A percentile compares a stretch with the other conserved stretches of the same genome.
Conservation (phyloP, 2,113 vertebrate species). For the Colaptes auratus region DNA sequence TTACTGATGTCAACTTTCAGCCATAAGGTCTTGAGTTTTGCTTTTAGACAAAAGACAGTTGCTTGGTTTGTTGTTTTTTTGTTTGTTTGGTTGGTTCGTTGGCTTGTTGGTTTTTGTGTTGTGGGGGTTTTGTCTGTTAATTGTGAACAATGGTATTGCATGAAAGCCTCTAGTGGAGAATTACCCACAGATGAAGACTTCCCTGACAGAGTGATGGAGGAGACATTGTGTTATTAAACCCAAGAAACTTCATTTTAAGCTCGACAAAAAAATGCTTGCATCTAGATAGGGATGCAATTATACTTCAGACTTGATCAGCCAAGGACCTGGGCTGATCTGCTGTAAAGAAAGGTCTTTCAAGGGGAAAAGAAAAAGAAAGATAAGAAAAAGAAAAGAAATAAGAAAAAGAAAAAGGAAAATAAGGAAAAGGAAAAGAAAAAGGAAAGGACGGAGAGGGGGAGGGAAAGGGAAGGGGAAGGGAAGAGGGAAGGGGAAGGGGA, state of each 20-base stretch:
- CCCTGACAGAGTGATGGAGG: not conserved
- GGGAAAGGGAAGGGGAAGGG: no score
- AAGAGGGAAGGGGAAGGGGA: no score
- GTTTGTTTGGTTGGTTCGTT: no score
- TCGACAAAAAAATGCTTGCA: not conserved
- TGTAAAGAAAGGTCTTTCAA: not conserved
- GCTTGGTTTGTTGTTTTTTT: no score
- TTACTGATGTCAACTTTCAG: not conserved
- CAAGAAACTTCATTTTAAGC: constrained; percentile 2
- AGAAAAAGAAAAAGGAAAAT: no score
- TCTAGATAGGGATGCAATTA: not conserved
- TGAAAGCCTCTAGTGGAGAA: not conserved
- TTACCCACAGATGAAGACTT: not conserved
- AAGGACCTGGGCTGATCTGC: not conserved
- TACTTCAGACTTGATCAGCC: not conserved
- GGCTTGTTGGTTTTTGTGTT: no score
- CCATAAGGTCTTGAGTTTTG: not conserved
- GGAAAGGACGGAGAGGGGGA: no score
- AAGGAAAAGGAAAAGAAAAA: no score
- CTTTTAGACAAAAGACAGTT: not conserved
- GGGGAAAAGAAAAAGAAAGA: no score
- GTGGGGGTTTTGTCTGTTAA: no score
- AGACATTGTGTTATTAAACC: not conserved
- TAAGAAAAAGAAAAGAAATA: no score
- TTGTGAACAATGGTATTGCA: not conserved